Evolutionary conservation across 2,888 invertebrate genomes (phyloP), one percentile per base, ranked within the genome.

Genomic region (Drosophila lutescens): DNA sequence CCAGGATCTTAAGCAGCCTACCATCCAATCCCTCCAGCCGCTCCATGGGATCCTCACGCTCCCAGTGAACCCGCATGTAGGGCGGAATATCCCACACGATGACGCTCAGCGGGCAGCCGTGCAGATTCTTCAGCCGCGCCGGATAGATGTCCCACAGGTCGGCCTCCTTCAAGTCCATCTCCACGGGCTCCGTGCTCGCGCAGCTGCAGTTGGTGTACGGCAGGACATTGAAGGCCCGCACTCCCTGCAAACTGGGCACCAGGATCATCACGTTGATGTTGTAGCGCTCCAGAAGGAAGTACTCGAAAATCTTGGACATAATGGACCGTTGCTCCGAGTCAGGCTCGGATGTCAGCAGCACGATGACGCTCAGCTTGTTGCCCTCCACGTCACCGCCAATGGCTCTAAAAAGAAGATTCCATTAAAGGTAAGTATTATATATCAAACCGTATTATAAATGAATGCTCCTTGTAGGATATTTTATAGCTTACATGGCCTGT

Each of bases 51-150:
- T 6, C 15, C 0, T 2, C 23, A 0, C 36, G 12, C 7, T 40
- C 5, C 38, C 63, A 51, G 7, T 54, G 44, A 0, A 87, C 10
- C 9, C 43, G 17, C 50, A 88, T 53, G 6, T 73, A 88, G 0
- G 88, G 89, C 12, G 70, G 62, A 8, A 82, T 59, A 1, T 75
- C n/a, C 82, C 79, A 88, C 0, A 83, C 57, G 1, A 85, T 63
- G 2, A 75, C 82, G 7, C 72, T 50, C 15, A 91, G 10, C 0
- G 89, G 80, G 40, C 91, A 91, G 0, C 89, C 88, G 10, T 89
- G 55, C 1, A 91, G 54, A 51, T 90, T 79, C 2, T 1, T 12
- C 12, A 87, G 5, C 23, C 90, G 89, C 0, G 15, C 0, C 0
- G 82, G 84, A 65, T 76, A 85, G 3, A 89, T 61, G 0, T 77